Percentiles rank a stretch among this genome's conserved stretches.
These are phyloP conservation scores for Heliconius congener DNA, from an alignment of 1,140 invertebrate species.

Conservation along the genomic window DNA sequence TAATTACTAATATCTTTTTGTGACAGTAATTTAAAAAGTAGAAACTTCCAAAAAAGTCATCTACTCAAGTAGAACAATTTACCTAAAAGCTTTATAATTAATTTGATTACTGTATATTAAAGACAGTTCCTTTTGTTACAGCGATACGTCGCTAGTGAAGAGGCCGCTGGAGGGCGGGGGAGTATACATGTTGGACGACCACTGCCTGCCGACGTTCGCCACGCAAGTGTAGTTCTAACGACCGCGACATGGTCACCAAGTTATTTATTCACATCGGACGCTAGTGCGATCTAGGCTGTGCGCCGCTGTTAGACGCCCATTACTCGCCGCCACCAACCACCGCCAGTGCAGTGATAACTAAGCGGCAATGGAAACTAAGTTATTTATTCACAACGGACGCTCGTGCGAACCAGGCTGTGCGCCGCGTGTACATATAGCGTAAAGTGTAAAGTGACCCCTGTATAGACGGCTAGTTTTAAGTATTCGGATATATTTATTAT, in stretches of 20 bases:
- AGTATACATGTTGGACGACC: constrained; percentile 80
- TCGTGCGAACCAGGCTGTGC: constrained; percentile 76
- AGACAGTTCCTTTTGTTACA: constrained; percentile 58
- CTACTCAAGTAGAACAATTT: neutral
- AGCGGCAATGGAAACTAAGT: constrained; percentile 57
- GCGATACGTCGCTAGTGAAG: constrained; percentile 81
- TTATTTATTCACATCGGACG: constrained; percentile 71
- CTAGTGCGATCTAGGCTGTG: constrained; percentile 58
- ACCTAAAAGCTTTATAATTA: neutral
- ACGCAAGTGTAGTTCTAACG: constrained; percentile 79
- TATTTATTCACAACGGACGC: constrained; percentile 77
- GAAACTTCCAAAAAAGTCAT: neutral
- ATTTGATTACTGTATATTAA: neutral
- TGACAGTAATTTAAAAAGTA: neutral
- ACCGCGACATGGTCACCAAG: constrained; percentile 42
- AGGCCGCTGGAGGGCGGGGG: constrained; percentile 78
- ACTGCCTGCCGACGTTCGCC: constrained; percentile 80
- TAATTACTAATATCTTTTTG: neutral
- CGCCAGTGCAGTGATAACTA: constrained; percentile 9
- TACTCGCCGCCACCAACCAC: neutral
- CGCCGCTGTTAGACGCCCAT: constrained; percentile 51
- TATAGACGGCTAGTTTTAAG: constrained; percentile 78
- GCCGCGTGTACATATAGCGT: constrained; percentile 80
- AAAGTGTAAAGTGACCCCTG: constrained; percentile 79
- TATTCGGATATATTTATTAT: constrained; percentile 78